Percentiles rank a stretch among this genome's conserved stretches.
Evolutionary conservation across 1,140 invertebrate species (phyloP).

Genomic region (Cephus cinctus): DNA sequence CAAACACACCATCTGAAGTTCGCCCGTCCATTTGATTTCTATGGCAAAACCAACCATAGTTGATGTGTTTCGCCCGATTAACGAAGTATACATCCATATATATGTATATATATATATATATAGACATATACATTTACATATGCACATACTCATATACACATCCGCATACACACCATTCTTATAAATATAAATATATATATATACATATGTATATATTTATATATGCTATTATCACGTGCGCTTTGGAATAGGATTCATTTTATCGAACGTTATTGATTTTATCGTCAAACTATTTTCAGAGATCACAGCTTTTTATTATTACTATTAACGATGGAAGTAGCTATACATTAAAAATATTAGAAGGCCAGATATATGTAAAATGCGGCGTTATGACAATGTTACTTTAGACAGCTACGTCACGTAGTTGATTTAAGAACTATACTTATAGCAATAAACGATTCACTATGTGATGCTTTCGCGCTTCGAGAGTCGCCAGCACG

Average conservation of each 20-base stretch:
- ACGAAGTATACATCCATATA: no score
- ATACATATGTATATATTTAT: conserved; percentile 8
- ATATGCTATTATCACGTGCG: conserved; percentile 34
- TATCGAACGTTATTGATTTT: conserved; percentile 36
- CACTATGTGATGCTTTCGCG: conserved; percentile 42
- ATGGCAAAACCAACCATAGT: no score
- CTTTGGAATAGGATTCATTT: conserved; percentile 35
- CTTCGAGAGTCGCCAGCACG: conserved; percentile 22
- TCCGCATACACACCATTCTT: neutral
- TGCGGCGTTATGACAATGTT: conserved; percentile 31
- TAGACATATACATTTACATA: no score
- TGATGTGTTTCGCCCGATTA: no score
- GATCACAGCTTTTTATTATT: conserved; percentile 38
- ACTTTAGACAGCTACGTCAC: conserved; percentile 33
- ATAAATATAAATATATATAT: neutral
- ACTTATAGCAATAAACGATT: conserved; percentile 46
- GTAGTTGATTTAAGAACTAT: conserved; percentile 40
- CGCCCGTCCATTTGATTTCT: no score
- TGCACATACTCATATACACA: no score
- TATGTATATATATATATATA: no score
- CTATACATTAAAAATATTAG: conserved; percentile 32
- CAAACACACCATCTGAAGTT: no score
- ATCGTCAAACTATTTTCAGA: conserved; percentile 41
- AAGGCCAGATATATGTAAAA: conserved; percentile 34
- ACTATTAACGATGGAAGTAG: neutral